phyloP scores from a whole-genome alignment of 1,140 invertebrate genomes.

The Cataglyphis hispanica region DNA sequence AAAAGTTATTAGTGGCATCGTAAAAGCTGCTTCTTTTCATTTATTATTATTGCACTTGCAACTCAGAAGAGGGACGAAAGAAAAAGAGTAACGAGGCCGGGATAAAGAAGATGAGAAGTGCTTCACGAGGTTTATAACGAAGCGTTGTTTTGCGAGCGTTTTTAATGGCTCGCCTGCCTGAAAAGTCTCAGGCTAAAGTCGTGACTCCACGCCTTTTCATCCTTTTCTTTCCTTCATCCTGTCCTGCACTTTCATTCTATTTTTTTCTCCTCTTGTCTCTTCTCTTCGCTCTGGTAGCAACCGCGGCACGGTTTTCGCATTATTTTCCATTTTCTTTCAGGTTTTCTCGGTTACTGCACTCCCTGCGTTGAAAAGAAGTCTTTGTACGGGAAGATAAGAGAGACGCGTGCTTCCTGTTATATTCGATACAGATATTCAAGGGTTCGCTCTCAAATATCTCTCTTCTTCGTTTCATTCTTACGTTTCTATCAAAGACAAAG shows the following conservation, averaged over 20 bases:
- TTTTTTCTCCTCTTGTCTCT: constrained; percentile 9
- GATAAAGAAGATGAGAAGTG: constrained; percentile 49
- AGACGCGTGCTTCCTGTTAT: constrained; percentile 33
- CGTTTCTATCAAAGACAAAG: neutral
- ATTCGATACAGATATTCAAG: constrained; percentile 33
- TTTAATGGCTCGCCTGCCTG: constrained; percentile 77
- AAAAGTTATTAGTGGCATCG: constrained; percentile 71
- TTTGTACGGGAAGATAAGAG: constrained; percentile 8
- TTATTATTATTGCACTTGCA: constrained; percentile 71
- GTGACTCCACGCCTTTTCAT: constrained; percentile 77
- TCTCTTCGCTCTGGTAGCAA: constrained; percentile 27
- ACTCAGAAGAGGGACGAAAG: constrained; percentile 6
- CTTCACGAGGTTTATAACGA: constrained; percentile 78
- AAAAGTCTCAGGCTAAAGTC: constrained; percentile 79
- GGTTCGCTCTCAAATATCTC: constrained; percentile 21
- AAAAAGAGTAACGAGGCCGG: constrained; percentile 28
- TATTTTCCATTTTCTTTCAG: constrained; percentile 81
- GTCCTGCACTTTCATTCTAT: constrained; percentile 36
- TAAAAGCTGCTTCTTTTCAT: constrained; percentile 66
- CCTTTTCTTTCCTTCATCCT: constrained; percentile 48
- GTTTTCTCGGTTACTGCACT: constrained; percentile 62
- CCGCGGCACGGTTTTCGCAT: constrained; percentile 69
- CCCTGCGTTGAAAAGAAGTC: constrained; percentile 12
- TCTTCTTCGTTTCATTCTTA: neutral
- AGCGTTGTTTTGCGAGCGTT: constrained; percentile 79